Evolutionary conservation across 1,140 invertebrate species (phyloP).

Genomic region (Helicoverpa zea): DNA sequence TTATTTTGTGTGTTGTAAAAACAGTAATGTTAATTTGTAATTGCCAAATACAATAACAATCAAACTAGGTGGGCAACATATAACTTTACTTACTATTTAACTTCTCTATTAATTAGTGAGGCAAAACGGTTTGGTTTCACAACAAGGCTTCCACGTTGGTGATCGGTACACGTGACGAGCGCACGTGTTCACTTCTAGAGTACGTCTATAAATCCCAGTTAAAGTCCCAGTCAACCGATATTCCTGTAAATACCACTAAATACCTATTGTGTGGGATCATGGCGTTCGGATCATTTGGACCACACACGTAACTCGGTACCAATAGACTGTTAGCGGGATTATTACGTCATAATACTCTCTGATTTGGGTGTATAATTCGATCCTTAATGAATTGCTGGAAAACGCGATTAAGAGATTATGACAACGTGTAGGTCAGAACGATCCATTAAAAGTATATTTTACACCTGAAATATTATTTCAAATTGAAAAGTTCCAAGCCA

Average conservation of each 20-base stretch:
- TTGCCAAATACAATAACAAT: slow-evolving; percentile 3
- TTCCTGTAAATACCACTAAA: slow-evolving; percentile 14
- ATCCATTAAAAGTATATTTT: too few relatives aligned
- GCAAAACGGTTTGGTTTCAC: slow-evolving; percentile 6
- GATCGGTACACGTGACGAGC: slow-evolving; percentile 1
- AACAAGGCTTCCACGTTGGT: slow-evolving; percentile 37
- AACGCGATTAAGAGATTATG: neutral
- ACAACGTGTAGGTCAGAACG: neutral
- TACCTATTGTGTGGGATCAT: slow-evolving; percentile 9
- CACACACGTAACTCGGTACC: slow-evolving; percentile 19
- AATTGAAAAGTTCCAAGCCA: neutral
- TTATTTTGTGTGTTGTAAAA: slow-evolving; percentile 27
- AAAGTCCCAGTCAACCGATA: neutral
- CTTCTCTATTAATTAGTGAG: neutral
- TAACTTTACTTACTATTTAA: too few relatives aligned
- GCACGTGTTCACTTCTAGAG: slow-evolving; percentile 26
- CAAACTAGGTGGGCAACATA: neutral
- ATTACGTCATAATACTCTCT: slow-evolving; percentile 1
- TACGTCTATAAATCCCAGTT: slow-evolving; percentile 10
- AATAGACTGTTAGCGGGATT: neutral
- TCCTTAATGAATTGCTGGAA: slow-evolving; percentile 9
- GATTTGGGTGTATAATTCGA: slow-evolving; percentile 20
- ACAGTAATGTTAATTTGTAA: slow-evolving; percentile 18
- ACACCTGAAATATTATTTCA: neutral
- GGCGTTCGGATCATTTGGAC: slow-evolving; percentile 25